A percentile compares a stretch with the other conserved stretches of the same genome.
Evolutionary conservation across 1,140 invertebrate genomes (phyloP).

Genomic region (Oryctes rhinoceros): DNA sequence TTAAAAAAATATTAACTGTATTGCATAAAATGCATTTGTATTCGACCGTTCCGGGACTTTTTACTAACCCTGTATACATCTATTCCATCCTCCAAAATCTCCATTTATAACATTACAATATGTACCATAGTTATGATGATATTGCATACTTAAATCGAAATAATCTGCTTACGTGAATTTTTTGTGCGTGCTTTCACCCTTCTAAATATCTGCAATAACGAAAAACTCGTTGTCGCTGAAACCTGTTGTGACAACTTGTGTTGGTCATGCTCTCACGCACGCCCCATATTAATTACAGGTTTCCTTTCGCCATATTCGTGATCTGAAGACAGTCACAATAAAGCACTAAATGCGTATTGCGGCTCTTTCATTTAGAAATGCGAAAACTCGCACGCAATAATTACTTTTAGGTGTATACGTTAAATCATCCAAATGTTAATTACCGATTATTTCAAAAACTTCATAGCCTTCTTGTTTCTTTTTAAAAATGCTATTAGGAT

Average conservation of each 20-base stretch:
- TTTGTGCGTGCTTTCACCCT: background rate
- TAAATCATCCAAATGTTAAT: too few species aligned
- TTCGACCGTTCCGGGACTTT: too few species aligned
- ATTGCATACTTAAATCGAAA: background rate
- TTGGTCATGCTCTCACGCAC: conserved; percentile 21
- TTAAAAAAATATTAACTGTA: too few species aligned
- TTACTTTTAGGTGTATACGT: background rate
- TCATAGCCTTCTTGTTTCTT: too few species aligned
- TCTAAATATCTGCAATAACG: background rate
- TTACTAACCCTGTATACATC: too few species aligned
- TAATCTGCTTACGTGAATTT: background rate
- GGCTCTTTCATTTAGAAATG: background rate
- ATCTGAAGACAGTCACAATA: background rate
- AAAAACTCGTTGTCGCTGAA: background rate
- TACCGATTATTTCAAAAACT: too few species aligned
- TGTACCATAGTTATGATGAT: too few species aligned
- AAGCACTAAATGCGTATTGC: background rate
- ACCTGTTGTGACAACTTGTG: conserved; percentile 50
- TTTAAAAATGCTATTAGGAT: too few species aligned
- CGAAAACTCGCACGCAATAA: background rate
- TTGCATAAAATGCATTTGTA: too few species aligned
- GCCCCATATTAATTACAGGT: background rate
- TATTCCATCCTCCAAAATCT: too few species aligned
- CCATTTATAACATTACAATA: too few species aligned
- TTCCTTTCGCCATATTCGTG: background rate